Percentiles rank a stretch among this genome's conserved stretches.
phyloP scores from a whole-genome alignment of 2,113 vertebrate genomes.

The Clarias batrachus region DNA sequence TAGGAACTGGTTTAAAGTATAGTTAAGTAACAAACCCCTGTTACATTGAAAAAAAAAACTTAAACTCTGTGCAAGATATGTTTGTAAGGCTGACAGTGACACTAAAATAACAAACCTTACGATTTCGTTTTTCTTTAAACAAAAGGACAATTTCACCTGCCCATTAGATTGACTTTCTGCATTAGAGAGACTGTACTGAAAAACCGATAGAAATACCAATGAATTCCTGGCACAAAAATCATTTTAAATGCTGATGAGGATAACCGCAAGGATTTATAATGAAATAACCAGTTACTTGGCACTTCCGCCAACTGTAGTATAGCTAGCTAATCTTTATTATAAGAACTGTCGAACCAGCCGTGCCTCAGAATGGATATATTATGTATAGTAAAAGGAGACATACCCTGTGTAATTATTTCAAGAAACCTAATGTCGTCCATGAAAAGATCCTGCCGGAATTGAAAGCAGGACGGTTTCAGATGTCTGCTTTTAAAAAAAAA shows the following conservation, averaged over 20 bases:
- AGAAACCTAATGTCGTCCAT: neutral
- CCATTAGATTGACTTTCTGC: neutral
- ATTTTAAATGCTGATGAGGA: neutral
- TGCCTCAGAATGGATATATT: neutral
- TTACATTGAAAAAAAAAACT: neutral
- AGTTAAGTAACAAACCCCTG: slow-evolving; percentile 20
- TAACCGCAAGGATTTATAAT: neutral
- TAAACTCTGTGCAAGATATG: slow-evolving; percentile 17
- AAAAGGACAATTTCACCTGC: neutral
- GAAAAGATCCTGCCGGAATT: slow-evolving; percentile 5
- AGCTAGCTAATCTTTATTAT: neutral
- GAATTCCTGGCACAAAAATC: slow-evolving; percentile 5
- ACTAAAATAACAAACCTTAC: neutral
- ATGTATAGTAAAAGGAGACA: neutral
- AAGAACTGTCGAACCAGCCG: neutral
- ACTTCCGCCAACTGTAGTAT: neutral
- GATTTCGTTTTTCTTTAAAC: slow-evolving; percentile 13
- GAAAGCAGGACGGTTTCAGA: slow-evolving; percentile 33
- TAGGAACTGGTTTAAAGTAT: slow-evolving; percentile 4
- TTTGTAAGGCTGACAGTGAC: slow-evolving; percentile 34
- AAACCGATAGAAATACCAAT: slow-evolving; percentile 2
- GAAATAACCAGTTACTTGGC: neutral
- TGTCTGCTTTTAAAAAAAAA: slow-evolving; percentile 21
- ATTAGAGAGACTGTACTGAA: slow-evolving; percentile 17
- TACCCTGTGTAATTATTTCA: slow-evolving; percentile 34